Base-by-base conservation (phyloP, 2,797 vertebrate genomes). In the Spinus pinus region DNA sequence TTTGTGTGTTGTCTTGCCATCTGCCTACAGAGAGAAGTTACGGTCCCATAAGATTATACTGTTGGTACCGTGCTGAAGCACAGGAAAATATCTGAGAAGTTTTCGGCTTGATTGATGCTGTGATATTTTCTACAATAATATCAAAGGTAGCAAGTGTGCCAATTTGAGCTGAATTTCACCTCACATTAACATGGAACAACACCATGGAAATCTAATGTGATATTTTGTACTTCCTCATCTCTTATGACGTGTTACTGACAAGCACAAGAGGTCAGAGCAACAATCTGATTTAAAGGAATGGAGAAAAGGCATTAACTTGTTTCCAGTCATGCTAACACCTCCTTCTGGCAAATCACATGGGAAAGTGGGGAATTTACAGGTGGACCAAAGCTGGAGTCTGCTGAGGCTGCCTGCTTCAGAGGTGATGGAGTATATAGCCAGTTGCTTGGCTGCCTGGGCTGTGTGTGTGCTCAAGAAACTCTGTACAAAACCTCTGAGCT, bases 1-100 rank as follows among this genome's bases (percentile, higher is more conserved):
- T 96, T 96, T 92, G 49, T 95, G 56, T 85, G 78, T 72, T 56
- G 20, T 83, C 84, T 91, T 94, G 77, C 95, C 97, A 97, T 96
- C 97, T 98, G 97, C 93, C 94, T 94, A 62, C 57, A 77, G 92
- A 86, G 23, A 96, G 84, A 92, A 96, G 87, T 94, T 96, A 95
- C 66, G 92, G 51, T 91, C 75, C 35, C 17, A 18, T 57, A 66
- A 64, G 71, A 72, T 86, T 95, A 16, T 46, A 50, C 51, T n/a
- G 9, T 44, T 95, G 80, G 65, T 65, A 61, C 33, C 3, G 11
- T 35, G 33, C 33, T 79, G 88, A 96, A 96, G 97, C 31, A 14
- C 83, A 94, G 42, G 81, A 85, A 85, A 88, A 77, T 58, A 88
- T 47, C 75, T 62, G 61, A 83, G 44, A 62, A 69, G 9, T 81